phyloP scores from a whole-genome alignment of 2,888 invertebrate genomes.

The Acanthosepion esculentum region DNA sequence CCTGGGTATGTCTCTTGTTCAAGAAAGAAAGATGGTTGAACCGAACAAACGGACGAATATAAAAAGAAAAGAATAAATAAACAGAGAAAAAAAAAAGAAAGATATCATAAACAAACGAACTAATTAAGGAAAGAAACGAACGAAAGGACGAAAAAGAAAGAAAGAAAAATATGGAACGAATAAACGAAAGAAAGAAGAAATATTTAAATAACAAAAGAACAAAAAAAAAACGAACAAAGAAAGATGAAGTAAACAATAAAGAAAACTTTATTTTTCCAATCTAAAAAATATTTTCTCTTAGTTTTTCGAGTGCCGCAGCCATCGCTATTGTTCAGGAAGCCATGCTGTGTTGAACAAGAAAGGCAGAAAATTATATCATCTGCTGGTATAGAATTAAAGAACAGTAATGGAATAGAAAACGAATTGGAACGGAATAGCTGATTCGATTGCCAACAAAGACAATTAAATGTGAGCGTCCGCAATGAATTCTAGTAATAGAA shows the following conservation, averaged over 20 bases:
- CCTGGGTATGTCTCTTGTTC: too few species aligned
- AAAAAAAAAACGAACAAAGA: too few species aligned
- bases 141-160: too few species aligned
- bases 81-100: too few species aligned
- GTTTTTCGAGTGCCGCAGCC: not conserved
- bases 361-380: not conserved
- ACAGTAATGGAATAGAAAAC: not conserved
- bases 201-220: too few species aligned
- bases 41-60: too few species aligned
- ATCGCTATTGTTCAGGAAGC: not conserved
- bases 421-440: not conserved
- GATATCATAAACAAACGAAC: too few species aligned
- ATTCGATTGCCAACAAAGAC: constrained; percentile 33
- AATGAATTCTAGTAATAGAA: not conserved
- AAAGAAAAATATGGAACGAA: too few species aligned
- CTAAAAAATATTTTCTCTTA: not conserved
- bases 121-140: too few species aligned
- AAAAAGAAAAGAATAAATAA: too few species aligned
- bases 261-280: not conserved
- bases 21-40: too few species aligned
- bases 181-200: not conserved
- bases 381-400: not conserved
- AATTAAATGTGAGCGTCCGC: not conserved
- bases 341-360: not conserved
- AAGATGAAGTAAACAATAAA: not conserved